Conservation (phyloP, 1,140 invertebrate species). For the Heliconius melpomene region DNA sequence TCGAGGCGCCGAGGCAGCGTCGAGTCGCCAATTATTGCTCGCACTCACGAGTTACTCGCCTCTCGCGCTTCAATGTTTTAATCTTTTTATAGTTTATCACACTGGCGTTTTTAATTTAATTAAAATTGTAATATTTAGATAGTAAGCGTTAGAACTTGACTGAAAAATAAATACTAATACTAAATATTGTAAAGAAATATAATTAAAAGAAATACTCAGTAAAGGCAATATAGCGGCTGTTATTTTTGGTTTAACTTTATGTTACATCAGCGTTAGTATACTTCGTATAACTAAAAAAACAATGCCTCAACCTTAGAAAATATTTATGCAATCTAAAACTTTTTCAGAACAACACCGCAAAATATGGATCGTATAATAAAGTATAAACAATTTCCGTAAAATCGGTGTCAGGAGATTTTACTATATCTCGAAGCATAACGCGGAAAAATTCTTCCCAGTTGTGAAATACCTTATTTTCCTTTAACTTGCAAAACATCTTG, state of each 20-base stretch:
- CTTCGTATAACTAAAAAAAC: background rate
- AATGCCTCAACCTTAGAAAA: background rate
- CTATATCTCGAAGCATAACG: background rate
- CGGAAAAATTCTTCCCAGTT: background rate
- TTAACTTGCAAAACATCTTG: conserved; percentile 1
- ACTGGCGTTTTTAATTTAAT: background rate
- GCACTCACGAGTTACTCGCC: conserved; percentile 32
- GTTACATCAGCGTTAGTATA: background rate
- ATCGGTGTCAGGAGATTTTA: conserved; percentile 4
- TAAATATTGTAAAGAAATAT: background rate
- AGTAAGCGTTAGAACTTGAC: background rate
- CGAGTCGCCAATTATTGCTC: conserved; percentile 36
- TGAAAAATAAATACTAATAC: no score
- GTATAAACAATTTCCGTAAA: conserved; percentile 1
- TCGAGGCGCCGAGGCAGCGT: conserved; percentile 33
- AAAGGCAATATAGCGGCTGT: background rate
- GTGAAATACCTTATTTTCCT: background rate
- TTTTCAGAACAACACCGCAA: background rate
- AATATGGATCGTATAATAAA: conserved; percentile 7
- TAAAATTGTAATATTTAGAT: background rate
- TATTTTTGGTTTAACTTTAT: background rate
- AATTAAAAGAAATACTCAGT: background rate
- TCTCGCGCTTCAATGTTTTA: conserved; percentile 25
- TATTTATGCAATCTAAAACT: background rate
- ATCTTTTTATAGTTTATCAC: conserved; percentile 21